Conservation (phyloP, 2,797 vertebrate genomes). For the Corythornis leucogaster region DNA sequence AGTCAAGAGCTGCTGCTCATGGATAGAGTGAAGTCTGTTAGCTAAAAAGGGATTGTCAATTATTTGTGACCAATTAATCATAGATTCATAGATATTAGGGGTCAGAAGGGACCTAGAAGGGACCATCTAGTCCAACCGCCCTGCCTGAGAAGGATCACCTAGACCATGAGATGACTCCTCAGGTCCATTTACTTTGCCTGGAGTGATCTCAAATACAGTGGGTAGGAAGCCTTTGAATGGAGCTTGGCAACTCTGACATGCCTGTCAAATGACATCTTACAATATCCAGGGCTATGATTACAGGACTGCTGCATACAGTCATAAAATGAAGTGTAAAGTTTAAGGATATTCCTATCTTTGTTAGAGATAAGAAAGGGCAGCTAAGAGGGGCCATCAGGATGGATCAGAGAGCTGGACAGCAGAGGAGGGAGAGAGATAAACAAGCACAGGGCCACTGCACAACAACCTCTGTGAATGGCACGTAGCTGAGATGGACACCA, state of each 20-base stretch:
- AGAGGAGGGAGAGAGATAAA: not conserved
- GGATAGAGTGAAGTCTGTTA: not conserved
- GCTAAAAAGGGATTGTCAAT: not conserved
- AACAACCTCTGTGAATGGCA: not conserved
- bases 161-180: not conserved
- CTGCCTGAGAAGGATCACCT: too few relatives aligned
- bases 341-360: not conserved
- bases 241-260: not conserved
- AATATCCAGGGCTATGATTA: not conserved
- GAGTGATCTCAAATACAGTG: not conserved
- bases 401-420: not conserved
- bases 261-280: not conserved
- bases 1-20: not conserved
- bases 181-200: not conserved
- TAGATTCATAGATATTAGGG: too few relatives aligned
- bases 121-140: too few relatives aligned
- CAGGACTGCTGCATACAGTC: not conserved
- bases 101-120: too few relatives aligned
- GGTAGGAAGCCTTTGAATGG: not conserved
- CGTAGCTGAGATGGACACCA: accelerated
- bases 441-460: not conserved
- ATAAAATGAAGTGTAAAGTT: not conserved
- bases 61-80: not conserved
- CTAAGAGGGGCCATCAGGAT: not conserved
- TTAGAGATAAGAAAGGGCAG: not conserved